Base-by-base conservation (phyloP, 1,140 invertebrate genomes). In the Trachymyrmex cornetzi region DNA sequence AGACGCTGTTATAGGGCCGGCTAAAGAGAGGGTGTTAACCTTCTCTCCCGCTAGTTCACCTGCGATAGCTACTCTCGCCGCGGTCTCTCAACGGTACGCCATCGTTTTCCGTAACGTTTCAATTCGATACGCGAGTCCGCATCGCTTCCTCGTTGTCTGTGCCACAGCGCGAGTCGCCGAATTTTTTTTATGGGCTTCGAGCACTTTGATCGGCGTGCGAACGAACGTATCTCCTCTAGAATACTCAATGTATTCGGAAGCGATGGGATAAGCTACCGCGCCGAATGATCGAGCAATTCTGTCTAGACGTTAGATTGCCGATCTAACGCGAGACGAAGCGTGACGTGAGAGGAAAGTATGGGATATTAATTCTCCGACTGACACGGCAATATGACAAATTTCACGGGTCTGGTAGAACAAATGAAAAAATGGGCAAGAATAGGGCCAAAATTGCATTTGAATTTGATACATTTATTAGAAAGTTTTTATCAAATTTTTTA, bases 11-110 rank as follows among this genome's bases (percentile, higher is more conserved):
- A 85, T 55, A 67, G 77, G 24, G 14, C 27, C 48, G 86, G 82
- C 81, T 85, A 87, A 77, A 48, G 69, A 82, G 77, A 90, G 89
- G 90, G 74, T 91, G 91, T 92, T 91, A 88, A 91, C 91, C 91
- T 69, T 50, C 66, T 85, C 87, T 88, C 19, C 48, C 64, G 84
- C 75, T 82, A 66, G 85, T 53, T 90, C 79, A 88, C 77, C 77
- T 86, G 89, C 69, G 82, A 86, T 85, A 88, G 87, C 89, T 22
- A 75, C 74, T 88, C 81, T 77, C 71, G 74, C 55, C 72, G 71
- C 72, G 71, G 27, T 22, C 53, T 61, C 79, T 57, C 74, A 67
- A 82, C 75, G 74, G 77, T 80, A 80, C 80, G 50, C 66, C 69
- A 57, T 90, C 77, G 75, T 88, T 88, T 90, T 86, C 86, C 81